These are phyloP conservation scores for Spodoptera littoralis DNA, from an alignment of 2,888 invertebrate genomes.

Conservation along the genomic window DNA sequence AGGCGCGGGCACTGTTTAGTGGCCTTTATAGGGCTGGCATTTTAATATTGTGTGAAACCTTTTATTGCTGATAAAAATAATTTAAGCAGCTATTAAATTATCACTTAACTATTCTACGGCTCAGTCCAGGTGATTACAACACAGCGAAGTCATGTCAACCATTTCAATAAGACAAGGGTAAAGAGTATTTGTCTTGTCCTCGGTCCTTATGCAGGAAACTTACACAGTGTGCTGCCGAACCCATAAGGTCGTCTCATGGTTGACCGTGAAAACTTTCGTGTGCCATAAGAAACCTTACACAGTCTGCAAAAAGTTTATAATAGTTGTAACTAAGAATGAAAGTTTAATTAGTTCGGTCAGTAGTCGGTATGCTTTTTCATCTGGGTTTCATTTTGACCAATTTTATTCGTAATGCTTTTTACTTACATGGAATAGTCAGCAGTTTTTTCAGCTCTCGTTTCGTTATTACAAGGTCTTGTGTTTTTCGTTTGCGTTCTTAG, in stretches of 20 bases:
- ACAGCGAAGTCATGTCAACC: no score
- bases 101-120: no score
- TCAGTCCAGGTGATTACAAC: no score
- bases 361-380: not conserved
- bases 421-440: not conserved
- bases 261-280: no score
- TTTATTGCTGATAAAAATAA: constrained; percentile 8
- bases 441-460: not conserved
- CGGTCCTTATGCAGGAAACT: no score
- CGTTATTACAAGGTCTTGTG: no score
- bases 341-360: not conserved
- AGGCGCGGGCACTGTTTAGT: constrained; percentile 54
- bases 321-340: constrained; percentile 9
- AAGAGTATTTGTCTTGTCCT: no score
- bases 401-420: not conserved
- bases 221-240: no score
- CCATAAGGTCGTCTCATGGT: no score
- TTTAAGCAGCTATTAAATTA: no score
- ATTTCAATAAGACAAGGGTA: no score
- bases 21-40: constrained; percentile 43
- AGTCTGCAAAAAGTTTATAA: constrained; percentile 20
- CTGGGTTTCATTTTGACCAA: not conserved
- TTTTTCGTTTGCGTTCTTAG: no score
- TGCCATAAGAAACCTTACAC: constrained; percentile 1
- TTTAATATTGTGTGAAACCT: constrained; percentile 5